Evolutionary conservation across 2,888 invertebrate genomes (phyloP).

Genomic region (Drosophila maculinotata): DNA sequence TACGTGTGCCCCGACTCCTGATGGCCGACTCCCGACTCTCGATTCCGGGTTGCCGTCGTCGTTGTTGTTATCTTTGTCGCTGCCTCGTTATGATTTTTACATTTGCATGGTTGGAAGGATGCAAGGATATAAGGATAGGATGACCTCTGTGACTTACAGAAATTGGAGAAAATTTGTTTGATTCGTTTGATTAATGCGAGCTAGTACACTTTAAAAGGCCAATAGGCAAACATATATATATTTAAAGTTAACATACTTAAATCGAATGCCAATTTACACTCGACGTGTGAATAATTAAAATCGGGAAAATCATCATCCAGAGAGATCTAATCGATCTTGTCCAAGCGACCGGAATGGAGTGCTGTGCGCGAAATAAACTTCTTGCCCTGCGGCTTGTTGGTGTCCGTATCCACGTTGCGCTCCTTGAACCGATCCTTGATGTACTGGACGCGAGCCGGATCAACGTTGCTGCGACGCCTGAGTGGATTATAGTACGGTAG

Average conservation of each 20-base stretch:
- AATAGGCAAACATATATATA: slow-evolving; percentile 25
- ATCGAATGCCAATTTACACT: slow-evolving; percentile 13
- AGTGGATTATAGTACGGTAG: slow-evolving; percentile 43
- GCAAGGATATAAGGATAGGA: not conserved
- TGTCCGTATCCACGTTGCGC: slow-evolving; percentile 31
- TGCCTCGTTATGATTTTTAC: not conserved
- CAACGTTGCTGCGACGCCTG: slow-evolving; percentile 56
- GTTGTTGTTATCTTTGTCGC: not conserved
- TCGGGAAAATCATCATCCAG: not conserved
- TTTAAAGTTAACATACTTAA: slow-evolving; percentile 15
- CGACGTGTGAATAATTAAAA: slow-evolving; percentile 6
- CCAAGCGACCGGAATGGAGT: slow-evolving; percentile 59
- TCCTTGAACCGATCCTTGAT: slow-evolving; percentile 54
- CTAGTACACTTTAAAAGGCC: slow-evolving; percentile 6
- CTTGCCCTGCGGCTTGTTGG: slow-evolving; percentile 36
- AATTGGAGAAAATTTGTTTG: not conserved
- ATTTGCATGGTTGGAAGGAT: too few relatives aligned
- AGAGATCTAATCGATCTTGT: slow-evolving; percentile 48
- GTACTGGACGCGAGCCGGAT: slow-evolving; percentile 55
- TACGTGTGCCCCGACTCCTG: not conserved
- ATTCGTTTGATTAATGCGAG: not conserved
- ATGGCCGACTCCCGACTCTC: not conserved
- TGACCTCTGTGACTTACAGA: not conserved
- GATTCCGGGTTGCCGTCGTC: too few relatives aligned
- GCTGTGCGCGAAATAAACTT: slow-evolving; percentile 55